Evolutionary conservation across 1,140 invertebrate species (phyloP).

Genomic region (Protaetia brevitarsis): DNA sequence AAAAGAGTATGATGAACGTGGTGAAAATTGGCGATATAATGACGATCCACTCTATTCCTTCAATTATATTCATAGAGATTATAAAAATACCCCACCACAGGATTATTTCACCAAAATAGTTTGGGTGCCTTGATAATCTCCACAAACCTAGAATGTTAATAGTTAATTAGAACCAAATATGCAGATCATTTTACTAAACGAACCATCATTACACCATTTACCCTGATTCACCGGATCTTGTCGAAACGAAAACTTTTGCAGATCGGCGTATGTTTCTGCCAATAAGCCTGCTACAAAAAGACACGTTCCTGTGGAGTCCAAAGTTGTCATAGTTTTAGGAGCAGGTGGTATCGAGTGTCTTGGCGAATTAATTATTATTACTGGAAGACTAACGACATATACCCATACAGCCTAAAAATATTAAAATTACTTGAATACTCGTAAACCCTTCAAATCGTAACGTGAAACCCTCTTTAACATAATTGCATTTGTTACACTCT

Average conservation of each 20-base stretch:
- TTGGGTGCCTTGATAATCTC: conserved; percentile 87
- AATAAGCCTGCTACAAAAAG: conserved; percentile 81
- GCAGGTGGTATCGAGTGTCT: conserved; percentile 70
- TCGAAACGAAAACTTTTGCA: conserved; percentile 87
- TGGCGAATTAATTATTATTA: conserved; percentile 89
- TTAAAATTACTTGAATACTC: no score
- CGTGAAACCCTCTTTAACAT: no score
- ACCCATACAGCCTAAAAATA: conserved; percentile 89
- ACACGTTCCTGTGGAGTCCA: conserved; percentile 79
- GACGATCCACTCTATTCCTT: conserved; percentile 76
- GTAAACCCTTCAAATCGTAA: no score
- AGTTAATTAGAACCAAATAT: no score
- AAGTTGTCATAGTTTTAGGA: conserved; percentile 76
- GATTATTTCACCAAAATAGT: conserved; percentile 93
- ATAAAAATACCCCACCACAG: conserved; percentile 94
- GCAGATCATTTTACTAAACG: no score
- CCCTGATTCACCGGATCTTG: conserved; percentile 83
- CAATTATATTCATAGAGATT: conserved; percentile 81
- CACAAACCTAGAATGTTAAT: conserved; percentile 76
- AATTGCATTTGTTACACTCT: no score
- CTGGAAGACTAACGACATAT: conserved; percentile 85
- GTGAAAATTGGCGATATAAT: conserved; percentile 87
- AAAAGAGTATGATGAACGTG: conserved; percentile 81
- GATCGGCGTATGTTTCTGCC: conserved; percentile 84
- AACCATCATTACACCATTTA: conserved; percentile 86